Conservation (phyloP, 2,888 invertebrate genomes). For the Nematopogon swammerdamellus region DNA sequence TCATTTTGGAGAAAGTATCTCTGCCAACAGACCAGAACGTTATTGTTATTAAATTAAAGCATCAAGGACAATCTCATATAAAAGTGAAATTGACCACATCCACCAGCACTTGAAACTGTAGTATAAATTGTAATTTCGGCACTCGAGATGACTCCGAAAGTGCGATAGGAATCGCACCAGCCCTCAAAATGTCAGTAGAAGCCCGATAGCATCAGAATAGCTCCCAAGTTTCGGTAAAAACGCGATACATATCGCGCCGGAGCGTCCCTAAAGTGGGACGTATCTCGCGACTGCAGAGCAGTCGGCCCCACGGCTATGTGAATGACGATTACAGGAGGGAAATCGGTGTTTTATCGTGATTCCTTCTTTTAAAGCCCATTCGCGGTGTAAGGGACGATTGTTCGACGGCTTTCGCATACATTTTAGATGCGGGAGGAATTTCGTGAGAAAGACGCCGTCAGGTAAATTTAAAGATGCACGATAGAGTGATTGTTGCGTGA, state of each 20-base stretch:
- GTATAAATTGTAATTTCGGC: neutral
- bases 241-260: neutral
- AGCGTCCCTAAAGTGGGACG: neutral
- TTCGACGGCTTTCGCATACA: conserved; percentile 6
- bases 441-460: neutral
- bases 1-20: too few species aligned
- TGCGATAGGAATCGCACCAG: neutral
- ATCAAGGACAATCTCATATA: too few species aligned
- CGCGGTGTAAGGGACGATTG: conserved; percentile 3
- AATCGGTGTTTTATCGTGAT: conserved; percentile 41
- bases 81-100: too few species aligned
- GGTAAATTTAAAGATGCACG: neutral
- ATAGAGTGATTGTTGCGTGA: neutral
- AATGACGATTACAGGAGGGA: conserved; percentile 31
- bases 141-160: neutral
- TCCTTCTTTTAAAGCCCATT: conserved; percentile 7
- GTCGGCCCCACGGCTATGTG: neutral
- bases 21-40: too few species aligned
- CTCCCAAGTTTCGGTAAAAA: neutral
- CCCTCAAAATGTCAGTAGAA: neutral
- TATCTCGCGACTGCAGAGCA: neutral
- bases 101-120: too few species aligned
- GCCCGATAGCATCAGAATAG: neutral
- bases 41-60: too few species aligned
- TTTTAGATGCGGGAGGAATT: conserved; percentile 5